Percentiles rank a stretch among this genome's conserved stretches.
These are phyloP conservation scores for Microchirus variegatus DNA, from an alignment of 2,797 vertebrate species.

Conservation along the genomic window DNA sequence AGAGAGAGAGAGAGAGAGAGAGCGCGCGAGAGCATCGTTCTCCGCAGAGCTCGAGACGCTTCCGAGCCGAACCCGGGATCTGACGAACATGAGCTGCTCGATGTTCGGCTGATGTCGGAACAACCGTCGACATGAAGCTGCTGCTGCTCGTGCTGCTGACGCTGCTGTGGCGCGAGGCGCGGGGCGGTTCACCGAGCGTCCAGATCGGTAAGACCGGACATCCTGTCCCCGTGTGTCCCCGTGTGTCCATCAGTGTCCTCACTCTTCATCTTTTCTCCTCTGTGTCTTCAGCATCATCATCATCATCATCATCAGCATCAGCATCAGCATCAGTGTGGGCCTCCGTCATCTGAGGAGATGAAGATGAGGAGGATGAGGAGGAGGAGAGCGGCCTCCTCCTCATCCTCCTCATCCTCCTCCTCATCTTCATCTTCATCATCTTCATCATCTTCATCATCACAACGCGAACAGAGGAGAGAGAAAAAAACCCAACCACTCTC, in stretches of 20 bases:
- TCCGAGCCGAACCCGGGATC: constrained; percentile 8
- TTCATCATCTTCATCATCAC: constrained; percentile 6
- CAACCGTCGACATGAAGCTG: constrained; percentile 51
- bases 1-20: constrained; percentile 12
- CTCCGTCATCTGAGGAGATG: constrained; percentile 1
- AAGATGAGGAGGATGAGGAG: too few relatives aligned
- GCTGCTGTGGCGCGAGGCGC: constrained; percentile 49
- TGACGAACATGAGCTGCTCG: constrained; percentile 32
- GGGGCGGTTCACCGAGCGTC: constrained; percentile 70
- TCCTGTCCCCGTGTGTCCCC: not conserved
- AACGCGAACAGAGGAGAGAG: constrained; percentile 1
- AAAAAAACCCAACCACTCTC: too few relatives aligned
- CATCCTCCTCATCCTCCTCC: not conserved
- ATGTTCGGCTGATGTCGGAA: not conserved
- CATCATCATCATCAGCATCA: not conserved
- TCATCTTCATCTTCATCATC: not conserved
- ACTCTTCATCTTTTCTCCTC: not conserved
- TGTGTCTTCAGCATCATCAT: not conserved
- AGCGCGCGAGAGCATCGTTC: constrained; percentile 5
- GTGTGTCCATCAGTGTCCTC: not conserved
- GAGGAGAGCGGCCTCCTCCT: not conserved
- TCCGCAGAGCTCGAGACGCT: constrained; percentile 61
- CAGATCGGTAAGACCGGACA: constrained; percentile 64
- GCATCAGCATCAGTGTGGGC: constrained; percentile 13
- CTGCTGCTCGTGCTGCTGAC: constrained; percentile 60